Evolutionary conservation across 1,140 invertebrate species (phyloP).

Genomic region (Orussus abietinus): DNA sequence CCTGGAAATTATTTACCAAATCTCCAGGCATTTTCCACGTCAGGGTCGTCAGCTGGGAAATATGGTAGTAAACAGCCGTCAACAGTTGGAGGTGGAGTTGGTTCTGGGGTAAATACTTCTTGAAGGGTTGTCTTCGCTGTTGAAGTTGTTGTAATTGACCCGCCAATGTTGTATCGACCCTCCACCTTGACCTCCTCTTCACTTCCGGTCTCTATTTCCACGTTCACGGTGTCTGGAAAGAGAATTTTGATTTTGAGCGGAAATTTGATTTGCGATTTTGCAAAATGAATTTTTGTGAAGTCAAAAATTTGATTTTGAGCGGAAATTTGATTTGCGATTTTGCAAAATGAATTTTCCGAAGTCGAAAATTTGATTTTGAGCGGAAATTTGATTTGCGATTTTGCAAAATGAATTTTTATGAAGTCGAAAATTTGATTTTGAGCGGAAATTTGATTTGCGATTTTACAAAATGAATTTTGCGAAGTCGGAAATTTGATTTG

Average conservation of each 20-base stretch:
- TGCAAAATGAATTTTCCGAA: too few species aligned
- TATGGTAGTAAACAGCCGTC: conserved; percentile 43
- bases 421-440: too few species aligned
- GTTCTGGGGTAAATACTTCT: conserved; percentile 19
- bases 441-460: too few species aligned
- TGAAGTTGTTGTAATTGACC: conserved; percentile 17
- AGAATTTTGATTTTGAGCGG: not conserved
- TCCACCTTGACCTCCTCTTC: conserved; percentile 13
- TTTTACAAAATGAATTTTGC: too few species aligned
- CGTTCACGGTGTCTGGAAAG: conserved; percentile 29
- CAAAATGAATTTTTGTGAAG: too few species aligned
- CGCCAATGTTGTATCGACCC: conserved; percentile 18
- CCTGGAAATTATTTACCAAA: conserved; percentile 46
- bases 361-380: too few species aligned
- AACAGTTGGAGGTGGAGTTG: conserved; percentile 23
- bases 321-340: too few species aligned
- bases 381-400: too few species aligned
- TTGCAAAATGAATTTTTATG: too few species aligned
- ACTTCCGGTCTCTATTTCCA: conserved; percentile 22
- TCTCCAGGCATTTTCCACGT: conserved; percentile 45
- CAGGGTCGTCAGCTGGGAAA: conserved; percentile 40
- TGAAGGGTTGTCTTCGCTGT: conserved; percentile 14
- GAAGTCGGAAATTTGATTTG: too few species aligned
- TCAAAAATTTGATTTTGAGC: too few species aligned
- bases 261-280: too few species aligned